Conservation (phyloP, 2,797 vertebrate species). For the Valencia hispanica region DNA sequence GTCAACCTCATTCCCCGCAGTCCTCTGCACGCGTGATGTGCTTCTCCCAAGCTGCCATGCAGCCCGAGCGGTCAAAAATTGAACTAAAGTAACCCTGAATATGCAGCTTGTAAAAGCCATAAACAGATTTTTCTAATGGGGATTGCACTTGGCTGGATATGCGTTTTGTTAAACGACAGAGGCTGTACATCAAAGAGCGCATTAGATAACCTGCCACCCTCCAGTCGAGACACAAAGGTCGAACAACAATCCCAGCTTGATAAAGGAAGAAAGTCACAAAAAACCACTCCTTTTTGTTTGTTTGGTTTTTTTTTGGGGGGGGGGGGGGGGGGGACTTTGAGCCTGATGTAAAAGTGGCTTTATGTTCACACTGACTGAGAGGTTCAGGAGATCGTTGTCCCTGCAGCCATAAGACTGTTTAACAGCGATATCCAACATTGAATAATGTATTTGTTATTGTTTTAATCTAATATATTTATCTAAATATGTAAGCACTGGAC, state of each 20-base stretch:
- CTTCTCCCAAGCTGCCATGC: conserved; percentile 32
- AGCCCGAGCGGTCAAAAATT: conserved; percentile 12
- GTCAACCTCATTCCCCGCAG: conserved; percentile 40
- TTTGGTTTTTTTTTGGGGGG: no score
- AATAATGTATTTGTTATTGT: no score
- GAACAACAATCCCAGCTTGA: conserved; percentile 15
- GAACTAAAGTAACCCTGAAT: conserved; percentile 28
- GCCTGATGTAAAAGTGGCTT: not conserved
- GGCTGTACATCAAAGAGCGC: not conserved
- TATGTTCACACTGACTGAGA: no score
- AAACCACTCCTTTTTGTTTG: not conserved
- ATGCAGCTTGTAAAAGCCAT: not conserved
- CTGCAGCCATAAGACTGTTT: no score
- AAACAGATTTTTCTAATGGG: not conserved
- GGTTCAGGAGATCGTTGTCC: no score
- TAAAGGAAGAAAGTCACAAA: not conserved
- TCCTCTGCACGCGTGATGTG: conserved; percentile 27
- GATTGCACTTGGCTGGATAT: not conserved
- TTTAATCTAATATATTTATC: no score
- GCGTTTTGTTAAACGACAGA: not conserved
- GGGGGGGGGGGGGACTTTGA: no score
- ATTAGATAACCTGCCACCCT: conserved; percentile 9
- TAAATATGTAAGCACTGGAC: no score
- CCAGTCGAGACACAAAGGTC: conserved; percentile 41
- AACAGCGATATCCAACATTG: no score